phyloP scores from a whole-genome alignment of 1,140 invertebrate genomes.

The Ganaspis sp. region DNA sequence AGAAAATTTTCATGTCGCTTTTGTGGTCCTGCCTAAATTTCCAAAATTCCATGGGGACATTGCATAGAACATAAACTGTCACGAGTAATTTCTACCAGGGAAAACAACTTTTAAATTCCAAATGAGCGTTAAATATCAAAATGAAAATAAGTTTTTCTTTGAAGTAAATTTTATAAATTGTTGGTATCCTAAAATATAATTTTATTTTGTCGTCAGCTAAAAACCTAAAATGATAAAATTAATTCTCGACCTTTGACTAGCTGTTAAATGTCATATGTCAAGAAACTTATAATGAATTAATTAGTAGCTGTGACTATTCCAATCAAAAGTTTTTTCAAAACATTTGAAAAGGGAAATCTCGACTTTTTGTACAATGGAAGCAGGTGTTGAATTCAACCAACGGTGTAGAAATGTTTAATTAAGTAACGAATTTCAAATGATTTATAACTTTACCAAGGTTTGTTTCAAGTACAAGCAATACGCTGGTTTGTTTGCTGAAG shows the following conservation, averaged over 20 bases:
- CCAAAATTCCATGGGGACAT: too few relatives aligned
- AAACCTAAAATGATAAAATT: background rate
- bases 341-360: background rate
- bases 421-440: conserved; percentile 5
- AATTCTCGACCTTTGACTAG: background rate
- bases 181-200: background rate
- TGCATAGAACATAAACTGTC: too few relatives aligned
- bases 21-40: too few relatives aligned
- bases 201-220: too few relatives aligned
- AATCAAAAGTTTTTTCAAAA: conserved; percentile 7
- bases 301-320: background rate
- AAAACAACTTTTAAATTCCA: too few relatives aligned
- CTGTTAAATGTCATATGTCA: background rate
- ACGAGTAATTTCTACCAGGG: too few relatives aligned
- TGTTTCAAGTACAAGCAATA: background rate
- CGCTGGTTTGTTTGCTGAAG: conserved; percentile 7
- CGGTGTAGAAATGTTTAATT: background rate
- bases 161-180: too few relatives aligned
- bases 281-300: background rate
- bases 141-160: too few relatives aligned
- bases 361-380: background rate
- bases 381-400: background rate
- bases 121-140: too few relatives aligned
- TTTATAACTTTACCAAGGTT: background rate
- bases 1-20: too few relatives aligned